Conservation (phyloP, 2,888 invertebrate genomes). For the Catocala sponsa region DNA sequence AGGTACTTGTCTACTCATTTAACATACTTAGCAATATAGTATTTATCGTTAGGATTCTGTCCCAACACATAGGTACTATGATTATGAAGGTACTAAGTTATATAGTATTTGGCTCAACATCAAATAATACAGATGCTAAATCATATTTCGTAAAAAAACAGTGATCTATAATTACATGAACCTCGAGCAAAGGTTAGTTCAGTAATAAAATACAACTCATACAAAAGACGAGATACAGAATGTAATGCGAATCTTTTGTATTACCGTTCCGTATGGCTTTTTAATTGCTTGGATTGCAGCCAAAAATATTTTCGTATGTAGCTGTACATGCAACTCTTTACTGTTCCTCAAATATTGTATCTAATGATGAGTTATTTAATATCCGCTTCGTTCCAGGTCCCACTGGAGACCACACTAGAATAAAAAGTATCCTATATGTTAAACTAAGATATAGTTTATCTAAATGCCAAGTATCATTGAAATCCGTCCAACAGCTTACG, state of each 20-base stretch:
- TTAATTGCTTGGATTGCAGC: slow-evolving; percentile 76
- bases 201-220: slow-evolving; percentile 2
- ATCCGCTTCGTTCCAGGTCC: too few relatives aligned
- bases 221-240: slow-evolving; percentile 1
- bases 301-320: slow-evolving; percentile 61
- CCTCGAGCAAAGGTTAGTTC: slow-evolving; percentile 1
- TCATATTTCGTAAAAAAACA: slow-evolving; percentile 15
- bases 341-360: background rate
- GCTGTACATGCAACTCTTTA: slow-evolving; percentile 42
- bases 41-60: too few relatives aligned
- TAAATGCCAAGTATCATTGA: too few relatives aligned
- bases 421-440: too few relatives aligned
- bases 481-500: too few relatives aligned
- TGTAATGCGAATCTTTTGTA: slow-evolving; percentile 29
- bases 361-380: too few relatives aligned
- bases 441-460: too few relatives aligned
- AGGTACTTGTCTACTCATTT: too few relatives aligned
- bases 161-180: background rate
- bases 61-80: too few relatives aligned
- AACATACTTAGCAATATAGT: background rate
- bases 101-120: background rate
- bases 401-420: too few relatives aligned
- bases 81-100: background rate
- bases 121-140: slow-evolving; percentile 1
- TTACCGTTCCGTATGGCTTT: slow-evolving; percentile 63